Evolutionary conservation across 2,888 invertebrate species (phyloP).

Genomic region (Dermolepida albohirtum): DNA sequence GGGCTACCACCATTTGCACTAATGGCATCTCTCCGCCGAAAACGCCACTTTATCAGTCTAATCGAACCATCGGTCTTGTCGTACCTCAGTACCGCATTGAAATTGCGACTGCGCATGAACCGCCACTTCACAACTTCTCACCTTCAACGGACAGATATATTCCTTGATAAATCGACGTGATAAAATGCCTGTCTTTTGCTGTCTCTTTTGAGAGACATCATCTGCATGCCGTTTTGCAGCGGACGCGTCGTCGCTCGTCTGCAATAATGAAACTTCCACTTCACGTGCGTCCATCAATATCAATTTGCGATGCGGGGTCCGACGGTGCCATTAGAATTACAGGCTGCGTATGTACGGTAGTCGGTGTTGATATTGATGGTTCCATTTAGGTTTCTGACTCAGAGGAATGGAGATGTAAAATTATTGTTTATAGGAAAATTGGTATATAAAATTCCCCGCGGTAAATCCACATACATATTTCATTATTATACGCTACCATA

Average conservation of each 20-base stretch:
- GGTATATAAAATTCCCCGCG: too few species aligned
- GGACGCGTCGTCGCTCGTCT: not conserved
- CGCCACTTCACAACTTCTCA: constrained; percentile 25
- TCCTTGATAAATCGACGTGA: constrained; percentile 33
- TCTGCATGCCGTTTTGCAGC: constrained; percentile 26
- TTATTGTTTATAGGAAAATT: too few species aligned
- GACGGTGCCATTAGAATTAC: constrained; percentile 25
- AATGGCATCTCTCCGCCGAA: constrained; percentile 52
- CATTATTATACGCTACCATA: too few species aligned
- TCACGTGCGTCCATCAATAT: constrained; percentile 37
- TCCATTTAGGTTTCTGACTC: constrained; percentile 11
- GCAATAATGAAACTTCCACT: constrained; percentile 36
- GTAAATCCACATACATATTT: too few species aligned
- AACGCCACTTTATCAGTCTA: constrained; percentile 54
- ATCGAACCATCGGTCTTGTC: constrained; percentile 55
- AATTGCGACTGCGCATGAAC: constrained; percentile 1
- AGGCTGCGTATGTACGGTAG: constrained; percentile 6
- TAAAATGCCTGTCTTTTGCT: constrained; percentile 26
- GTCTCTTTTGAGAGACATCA: constrained; percentile 28
- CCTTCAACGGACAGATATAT: constrained; percentile 3
- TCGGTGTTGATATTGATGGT: constrained; percentile 21
- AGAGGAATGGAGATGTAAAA: too few species aligned
- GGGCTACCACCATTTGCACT: constrained; percentile 49
- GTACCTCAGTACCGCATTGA: constrained; percentile 6
- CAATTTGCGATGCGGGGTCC: constrained; percentile 15